Percentiles rank a stretch among this genome's conserved stretches.
These are phyloP conservation scores for Mus minutoides DNA, from an alignment of 2,797 vertebrate genomes.

Conservation along the genomic window DNA sequence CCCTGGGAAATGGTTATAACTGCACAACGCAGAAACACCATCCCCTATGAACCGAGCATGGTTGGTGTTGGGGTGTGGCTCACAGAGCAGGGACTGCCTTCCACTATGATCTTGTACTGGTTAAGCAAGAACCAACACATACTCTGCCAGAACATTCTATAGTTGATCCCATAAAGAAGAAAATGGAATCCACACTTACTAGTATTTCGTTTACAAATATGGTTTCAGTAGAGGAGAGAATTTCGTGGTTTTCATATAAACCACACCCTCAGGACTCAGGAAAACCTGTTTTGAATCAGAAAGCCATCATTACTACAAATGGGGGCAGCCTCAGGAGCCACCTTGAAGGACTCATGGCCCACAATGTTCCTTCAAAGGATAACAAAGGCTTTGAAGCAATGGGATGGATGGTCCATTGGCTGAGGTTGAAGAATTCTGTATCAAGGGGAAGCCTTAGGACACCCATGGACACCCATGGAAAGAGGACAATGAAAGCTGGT, in stretches of 20 bases:
- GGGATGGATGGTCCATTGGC: slow-evolving; percentile 96
- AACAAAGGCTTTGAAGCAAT: slow-evolving; percentile 95
- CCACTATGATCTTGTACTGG: slow-evolving; percentile 92
- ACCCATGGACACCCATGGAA: slow-evolving; percentile 90
- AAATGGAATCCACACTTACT: slow-evolving; percentile 94
- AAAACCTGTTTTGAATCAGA: slow-evolving; percentile 96
- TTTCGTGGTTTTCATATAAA: slow-evolving; percentile 94
- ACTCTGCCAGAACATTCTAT: slow-evolving; percentile 88
- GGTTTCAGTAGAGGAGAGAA: slow-evolving; percentile 96
- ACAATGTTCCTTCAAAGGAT: slow-evolving; percentile 94
- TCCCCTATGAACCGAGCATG: slow-evolving; percentile 97
- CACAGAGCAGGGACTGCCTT: slow-evolving; percentile 96
- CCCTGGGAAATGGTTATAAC: slow-evolving; percentile 97
- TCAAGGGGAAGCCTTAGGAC: slow-evolving; percentile 93
- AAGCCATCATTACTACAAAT: slow-evolving; percentile 97
- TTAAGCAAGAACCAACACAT: neutral
- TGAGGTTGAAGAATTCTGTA: slow-evolving; percentile 95
- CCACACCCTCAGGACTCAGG: slow-evolving; percentile 94
- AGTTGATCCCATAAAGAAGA: slow-evolving; percentile 93
- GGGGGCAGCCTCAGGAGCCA: slow-evolving; percentile 97
- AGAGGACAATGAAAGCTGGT: slow-evolving; percentile 87
- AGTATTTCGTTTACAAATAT: slow-evolving; percentile 98
- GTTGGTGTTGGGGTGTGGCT: slow-evolving; percentile 95
- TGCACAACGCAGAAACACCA: slow-evolving; percentile 98
- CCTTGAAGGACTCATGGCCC: slow-evolving; percentile 96